A percentile compares a stretch with the other conserved stretches of the same genome.
Evolutionary conservation across 2,797 vertebrate species (phyloP).

Genomic region (Tokudaia muenninki): DNA sequence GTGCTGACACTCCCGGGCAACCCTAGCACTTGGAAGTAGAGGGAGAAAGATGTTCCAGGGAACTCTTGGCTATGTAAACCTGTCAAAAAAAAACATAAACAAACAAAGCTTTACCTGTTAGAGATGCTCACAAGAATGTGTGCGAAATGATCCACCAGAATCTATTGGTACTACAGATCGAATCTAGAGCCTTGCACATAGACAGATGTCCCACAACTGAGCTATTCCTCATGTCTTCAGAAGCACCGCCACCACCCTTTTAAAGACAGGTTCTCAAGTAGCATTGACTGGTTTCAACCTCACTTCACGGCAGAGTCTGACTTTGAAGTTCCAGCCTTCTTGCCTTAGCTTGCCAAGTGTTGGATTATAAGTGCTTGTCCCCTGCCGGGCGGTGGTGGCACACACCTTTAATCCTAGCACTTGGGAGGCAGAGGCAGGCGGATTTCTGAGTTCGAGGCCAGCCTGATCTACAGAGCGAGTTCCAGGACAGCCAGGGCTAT

Average conservation of each 20-base stretch:
- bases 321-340: background rate
- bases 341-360: background rate
- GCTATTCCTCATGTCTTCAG: background rate
- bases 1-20: background rate
- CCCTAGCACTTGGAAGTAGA: background rate
- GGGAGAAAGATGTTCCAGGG: background rate
- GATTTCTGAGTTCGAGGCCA: too few species aligned
- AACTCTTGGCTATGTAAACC: background rate
- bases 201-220: background rate
- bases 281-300: background rate
- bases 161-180: background rate
- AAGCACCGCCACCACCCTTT: background rate
- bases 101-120: background rate
- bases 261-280: background rate
- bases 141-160: constrained; percentile 2
- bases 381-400: too few species aligned
- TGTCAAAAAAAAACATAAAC: background rate
- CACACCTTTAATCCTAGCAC: too few species aligned
- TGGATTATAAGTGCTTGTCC: background rate
- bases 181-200: background rate
- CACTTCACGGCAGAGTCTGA: background rate
- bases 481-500: too few species aligned
- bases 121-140: constrained; percentile 4
- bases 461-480: too few species aligned
- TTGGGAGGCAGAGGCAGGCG: too few species aligned